Evolutionary conservation across 1,140 invertebrate genomes (phyloP).

Genomic region (Tetramorium parvispinum): DNA sequence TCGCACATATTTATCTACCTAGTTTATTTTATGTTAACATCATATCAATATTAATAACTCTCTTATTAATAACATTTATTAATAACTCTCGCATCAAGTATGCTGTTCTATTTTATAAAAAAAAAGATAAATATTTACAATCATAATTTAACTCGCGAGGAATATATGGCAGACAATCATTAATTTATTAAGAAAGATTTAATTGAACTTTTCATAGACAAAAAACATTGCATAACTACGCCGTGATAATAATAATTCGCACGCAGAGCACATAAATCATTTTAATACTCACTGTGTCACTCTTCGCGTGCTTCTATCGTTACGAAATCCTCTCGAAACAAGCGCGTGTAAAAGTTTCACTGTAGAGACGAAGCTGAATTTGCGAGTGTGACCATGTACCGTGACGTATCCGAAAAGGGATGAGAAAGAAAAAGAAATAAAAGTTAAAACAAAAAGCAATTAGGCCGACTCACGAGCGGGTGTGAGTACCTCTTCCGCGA

Average conservation of each 20-base stretch:
- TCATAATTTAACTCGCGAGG: neutral
- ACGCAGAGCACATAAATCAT: neutral
- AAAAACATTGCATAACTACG: neutral
- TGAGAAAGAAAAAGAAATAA: neutral
- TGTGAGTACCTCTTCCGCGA: neutral
- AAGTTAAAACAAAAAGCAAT: neutral
- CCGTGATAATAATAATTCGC: neutral
- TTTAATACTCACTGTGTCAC: slow-evolving; percentile 36
- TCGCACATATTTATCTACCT: neutral
- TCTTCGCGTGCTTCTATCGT: neutral
- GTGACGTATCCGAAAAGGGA: neutral
- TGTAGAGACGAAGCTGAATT: neutral
- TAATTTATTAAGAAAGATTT: neutral
- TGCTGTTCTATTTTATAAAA: neutral
- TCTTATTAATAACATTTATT: neutral
- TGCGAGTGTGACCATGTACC: neutral
- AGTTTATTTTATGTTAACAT: neutral
- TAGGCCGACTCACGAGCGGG: neutral
- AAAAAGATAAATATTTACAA: neutral
- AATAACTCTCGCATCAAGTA: neutral
- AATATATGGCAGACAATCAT: neutral
- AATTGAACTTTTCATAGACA: neutral
- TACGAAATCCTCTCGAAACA: neutral
- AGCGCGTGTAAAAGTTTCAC: neutral
- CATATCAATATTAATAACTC: neutral